Evolutionary conservation across 1,140 invertebrate genomes (phyloP), one percentile per base, ranked within the genome.

Genomic region (Neoseiulus cucumeris): DNA sequence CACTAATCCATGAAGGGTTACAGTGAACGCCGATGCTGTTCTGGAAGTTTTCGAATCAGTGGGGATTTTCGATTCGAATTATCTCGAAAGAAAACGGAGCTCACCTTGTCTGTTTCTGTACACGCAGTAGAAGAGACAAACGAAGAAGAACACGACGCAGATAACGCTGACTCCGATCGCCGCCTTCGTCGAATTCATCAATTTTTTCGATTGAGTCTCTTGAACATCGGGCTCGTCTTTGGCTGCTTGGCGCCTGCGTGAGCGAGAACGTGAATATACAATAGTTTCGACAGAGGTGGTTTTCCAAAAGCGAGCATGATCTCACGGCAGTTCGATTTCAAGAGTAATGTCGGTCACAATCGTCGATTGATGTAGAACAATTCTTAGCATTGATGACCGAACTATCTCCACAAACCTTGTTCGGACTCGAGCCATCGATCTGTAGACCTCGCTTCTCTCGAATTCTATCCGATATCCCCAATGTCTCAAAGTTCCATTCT

Each of bases 81-180:
- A 9, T 9, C 9, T 39, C 9, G 4, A 9, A 39, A 4, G 9
- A 9, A 39, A 39, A 39, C 9, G 4, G 4, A 39, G 33, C 33
- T 39, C 33, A 59, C 51, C 51, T 59, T 59, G 51, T 59, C 22
- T 59, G 33, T 59, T 59, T 25, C 51, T 59, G 22, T 59, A 59
- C 12, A 59, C 22, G 9, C 51, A 59, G 22, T 59, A 25, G 14
- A 59, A 59, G 22, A 59, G 51, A 20, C 51, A 59, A 2, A 59
- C 17, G 14, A 59, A 17, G 22, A 59, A 59, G 22, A 59, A 59
- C 2, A 59, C 22, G 51, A 20, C 51, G 33, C 51, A 59, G 33
- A 25, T 59, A 2, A 59, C 51, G 51, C 51, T 59, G 33, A 59
- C 22, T 59, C 51, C 51, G 33, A 59, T 59, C 14, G 51, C 51